A percentile compares a stretch with the other conserved stretches of the same genome.
phyloP scores from a whole-genome alignment of 2,888 invertebrate genomes.

The Alviniconcha strummeri region DNA sequence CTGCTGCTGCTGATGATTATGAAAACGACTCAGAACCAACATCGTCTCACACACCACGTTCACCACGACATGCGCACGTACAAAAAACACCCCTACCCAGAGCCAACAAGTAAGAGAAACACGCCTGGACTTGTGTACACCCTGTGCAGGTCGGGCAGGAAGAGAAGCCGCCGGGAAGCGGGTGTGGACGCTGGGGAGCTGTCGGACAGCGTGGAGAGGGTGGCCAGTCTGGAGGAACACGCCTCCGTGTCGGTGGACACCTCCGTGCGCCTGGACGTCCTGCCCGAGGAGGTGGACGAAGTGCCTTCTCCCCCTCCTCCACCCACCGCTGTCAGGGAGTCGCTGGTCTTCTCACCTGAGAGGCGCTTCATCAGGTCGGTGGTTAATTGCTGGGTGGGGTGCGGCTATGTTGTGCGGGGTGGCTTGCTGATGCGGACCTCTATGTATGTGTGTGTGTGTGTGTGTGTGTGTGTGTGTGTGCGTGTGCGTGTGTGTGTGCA shows the following conservation, averaged over 20 bases:
- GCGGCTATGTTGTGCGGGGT: background rate
- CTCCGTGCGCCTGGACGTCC: background rate
- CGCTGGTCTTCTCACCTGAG: background rate
- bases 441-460: background rate
- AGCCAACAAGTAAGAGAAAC: too few species aligned
- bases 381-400: background rate
- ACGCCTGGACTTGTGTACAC: too few species aligned
- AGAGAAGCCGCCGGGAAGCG: too few species aligned
- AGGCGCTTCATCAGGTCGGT: background rate
- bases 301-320: background rate
- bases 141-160: too few species aligned
- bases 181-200: too few species aligned
- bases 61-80: too few species aligned
- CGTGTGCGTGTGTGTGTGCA: background rate
- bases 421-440: background rate
- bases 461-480: slow-evolving; percentile 13
- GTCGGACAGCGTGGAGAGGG: too few species aligned
- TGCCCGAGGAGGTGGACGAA: slow-evolving; percentile 6
- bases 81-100: too few species aligned
- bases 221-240: background rate
- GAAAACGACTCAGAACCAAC: too few species aligned
- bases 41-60: too few species aligned
- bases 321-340: background rate
- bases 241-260: too few species aligned
- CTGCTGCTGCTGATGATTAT: too few species aligned